Conservation (phyloP, 1,140 invertebrate species). For the Eriocheir sinensis region DNA sequence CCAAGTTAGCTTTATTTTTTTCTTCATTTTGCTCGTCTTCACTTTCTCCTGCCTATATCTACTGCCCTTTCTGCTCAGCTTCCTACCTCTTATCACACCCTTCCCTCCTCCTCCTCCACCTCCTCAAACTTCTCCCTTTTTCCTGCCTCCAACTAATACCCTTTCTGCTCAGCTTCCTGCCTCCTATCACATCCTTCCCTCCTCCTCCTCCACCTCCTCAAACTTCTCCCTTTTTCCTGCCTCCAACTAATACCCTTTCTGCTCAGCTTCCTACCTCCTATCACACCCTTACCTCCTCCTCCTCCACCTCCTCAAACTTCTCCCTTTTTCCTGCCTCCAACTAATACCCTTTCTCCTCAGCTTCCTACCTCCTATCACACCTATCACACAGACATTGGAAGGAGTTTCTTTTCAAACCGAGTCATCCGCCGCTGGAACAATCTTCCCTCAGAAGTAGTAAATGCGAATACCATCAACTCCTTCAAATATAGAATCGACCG, state of each 20-base stretch:
- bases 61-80: not conserved
- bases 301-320: not conserved
- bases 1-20: no score
- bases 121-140: not conserved
- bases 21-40: not conserved
- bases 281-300: not conserved
- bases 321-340: not conserved
- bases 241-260: not conserved
- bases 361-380: not conserved
- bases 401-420: no score
- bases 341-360: not conserved
- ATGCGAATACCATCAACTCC: no score
- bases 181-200: not conserved
- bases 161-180: not conserved
- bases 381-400: not conserved
- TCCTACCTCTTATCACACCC: not conserved
- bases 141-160: not conserved
- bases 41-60: not conserved
- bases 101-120: not conserved
- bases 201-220: not conserved
- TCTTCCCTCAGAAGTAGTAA: no score
- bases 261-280: not conserved
- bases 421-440: no score
- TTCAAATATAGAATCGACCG: no score
- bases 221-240: not conserved